Percentiles rank a stretch among this genome's conserved stretches.
phyloP scores from a whole-genome alignment of 2,797 vertebrate genomes.

The Cossypha polioptera region DNA sequence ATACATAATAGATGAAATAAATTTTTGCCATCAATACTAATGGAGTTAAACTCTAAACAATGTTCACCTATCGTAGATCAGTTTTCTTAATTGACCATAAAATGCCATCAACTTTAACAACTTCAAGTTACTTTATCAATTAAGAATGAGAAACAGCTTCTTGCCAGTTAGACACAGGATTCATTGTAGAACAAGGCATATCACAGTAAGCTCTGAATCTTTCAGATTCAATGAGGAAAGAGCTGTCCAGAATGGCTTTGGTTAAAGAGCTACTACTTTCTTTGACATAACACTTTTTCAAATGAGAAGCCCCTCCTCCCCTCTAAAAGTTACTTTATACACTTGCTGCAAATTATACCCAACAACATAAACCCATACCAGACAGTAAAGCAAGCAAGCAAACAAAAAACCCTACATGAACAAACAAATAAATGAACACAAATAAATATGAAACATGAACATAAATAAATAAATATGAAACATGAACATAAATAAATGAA shows the following conservation, averaged over 20 bases:
- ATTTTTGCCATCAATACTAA: not conserved
- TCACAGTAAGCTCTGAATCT: not conserved
- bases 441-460: no score
- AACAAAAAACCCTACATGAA: not conserved
- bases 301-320: not conserved
- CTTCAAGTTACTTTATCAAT: not conserved
- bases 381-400: not conserved
- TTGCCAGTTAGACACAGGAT: not conserved
- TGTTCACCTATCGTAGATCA: not conserved
- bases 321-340: not conserved
- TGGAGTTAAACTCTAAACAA: not conserved
- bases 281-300: not conserved
- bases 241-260: not conserved
- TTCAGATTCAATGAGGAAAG: not conserved
- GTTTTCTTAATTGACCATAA: not conserved
- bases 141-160: not conserved
- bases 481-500: no score
- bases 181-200: not conserved
- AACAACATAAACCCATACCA: not conserved
- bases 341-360: not conserved
- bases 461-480: no score
- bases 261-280: not conserved
- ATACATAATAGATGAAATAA: not conserved
- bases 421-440: not conserved
- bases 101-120: not conserved